phyloP scores from a whole-genome alignment of 1,140 invertebrate species.

The Babylonia areolata region DNA sequence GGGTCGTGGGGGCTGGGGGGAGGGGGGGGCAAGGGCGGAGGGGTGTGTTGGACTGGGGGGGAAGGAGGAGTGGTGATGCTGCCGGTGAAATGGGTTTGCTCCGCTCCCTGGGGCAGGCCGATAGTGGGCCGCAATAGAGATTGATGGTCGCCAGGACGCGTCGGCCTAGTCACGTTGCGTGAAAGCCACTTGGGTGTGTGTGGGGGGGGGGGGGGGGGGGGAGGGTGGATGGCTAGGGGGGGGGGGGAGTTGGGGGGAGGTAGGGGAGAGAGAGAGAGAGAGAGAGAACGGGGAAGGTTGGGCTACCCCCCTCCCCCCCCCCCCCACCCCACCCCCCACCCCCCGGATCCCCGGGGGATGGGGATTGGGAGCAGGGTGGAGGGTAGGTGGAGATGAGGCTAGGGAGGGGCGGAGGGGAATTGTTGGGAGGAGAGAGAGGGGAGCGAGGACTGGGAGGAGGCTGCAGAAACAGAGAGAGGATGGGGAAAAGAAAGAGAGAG shows the following conservation, averaged over 20 bases:
- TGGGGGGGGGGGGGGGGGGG: background rate
- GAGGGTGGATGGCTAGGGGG: background rate
- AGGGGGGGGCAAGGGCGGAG: background rate
- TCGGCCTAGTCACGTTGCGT: conserved; percentile 3
- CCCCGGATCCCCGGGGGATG: too few species aligned
- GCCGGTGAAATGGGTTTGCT: background rate
- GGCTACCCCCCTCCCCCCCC: too few species aligned
- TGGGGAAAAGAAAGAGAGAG: background rate
- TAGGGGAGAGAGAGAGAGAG: background rate
- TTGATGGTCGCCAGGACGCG: conserved; percentile 14
- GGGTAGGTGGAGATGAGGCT: too few species aligned
- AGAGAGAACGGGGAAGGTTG: background rate
- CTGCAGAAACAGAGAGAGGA: background rate
- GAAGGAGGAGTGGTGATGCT: background rate
- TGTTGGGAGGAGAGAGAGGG: background rate
- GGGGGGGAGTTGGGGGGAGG: background rate
- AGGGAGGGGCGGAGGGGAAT: conserved; percentile 9
- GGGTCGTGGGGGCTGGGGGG: background rate
- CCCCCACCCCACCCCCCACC: too few species aligned
- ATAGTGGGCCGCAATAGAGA: conserved; percentile 25
- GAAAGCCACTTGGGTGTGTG: conserved; percentile 11
- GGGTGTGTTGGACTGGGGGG: background rate
- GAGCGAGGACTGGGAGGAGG: background rate
- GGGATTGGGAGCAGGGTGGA: background rate
- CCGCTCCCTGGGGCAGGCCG: background rate